Evolutionary conservation across 2,113 vertebrate species (phyloP).

Genomic region (Pelvicachromis taeniatus): DNA sequence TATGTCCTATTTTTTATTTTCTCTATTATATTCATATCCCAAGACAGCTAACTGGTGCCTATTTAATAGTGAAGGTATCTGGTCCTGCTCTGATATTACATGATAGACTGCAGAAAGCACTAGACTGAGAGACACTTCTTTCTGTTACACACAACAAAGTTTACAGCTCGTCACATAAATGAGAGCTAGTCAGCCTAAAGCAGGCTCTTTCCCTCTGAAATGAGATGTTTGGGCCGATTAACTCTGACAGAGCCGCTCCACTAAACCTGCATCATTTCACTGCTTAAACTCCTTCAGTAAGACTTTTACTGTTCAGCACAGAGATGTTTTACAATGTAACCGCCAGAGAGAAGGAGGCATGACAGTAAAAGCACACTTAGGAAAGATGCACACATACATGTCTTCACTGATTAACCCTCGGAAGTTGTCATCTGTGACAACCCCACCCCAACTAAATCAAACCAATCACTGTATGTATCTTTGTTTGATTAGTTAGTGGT

Average conservation of each 20-base stretch:
- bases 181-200: neutral
- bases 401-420: accelerated
- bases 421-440: neutral
- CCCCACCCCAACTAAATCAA: neutral
- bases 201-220: neutral
- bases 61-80: neutral
- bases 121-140: neutral
- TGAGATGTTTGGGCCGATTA: neutral
- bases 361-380: neutral
- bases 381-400: neutral
- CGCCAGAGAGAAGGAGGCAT: neutral
- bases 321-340: neutral
- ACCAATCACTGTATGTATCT: neutral
- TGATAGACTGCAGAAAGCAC: neutral
- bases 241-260: neutral
- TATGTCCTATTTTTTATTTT: neutral
- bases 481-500: neutral
- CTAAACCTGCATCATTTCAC: neutral
- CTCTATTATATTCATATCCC: neutral
- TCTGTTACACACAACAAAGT: neutral
- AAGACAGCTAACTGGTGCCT: neutral
- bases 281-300: neutral
- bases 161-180: neutral
- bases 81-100: neutral
- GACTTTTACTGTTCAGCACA: neutral